These are phyloP conservation scores for Panthera uncia DNA, from an alignment of 2,113 vertebrate genomes.

Conservation along the genomic window DNA sequence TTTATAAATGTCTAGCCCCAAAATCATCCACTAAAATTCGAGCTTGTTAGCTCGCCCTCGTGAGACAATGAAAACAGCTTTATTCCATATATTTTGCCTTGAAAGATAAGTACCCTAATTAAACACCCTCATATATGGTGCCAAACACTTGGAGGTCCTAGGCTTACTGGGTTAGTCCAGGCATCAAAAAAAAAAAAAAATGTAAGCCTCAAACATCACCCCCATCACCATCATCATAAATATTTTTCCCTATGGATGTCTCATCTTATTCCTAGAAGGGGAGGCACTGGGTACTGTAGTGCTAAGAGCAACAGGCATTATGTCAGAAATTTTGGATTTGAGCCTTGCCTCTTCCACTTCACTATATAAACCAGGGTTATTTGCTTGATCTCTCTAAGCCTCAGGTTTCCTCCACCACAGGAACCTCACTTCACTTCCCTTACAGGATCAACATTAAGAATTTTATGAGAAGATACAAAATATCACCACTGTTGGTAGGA, in stretches of 20 bases:
- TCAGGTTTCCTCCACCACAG: neutral
- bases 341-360: neutral
- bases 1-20: no score
- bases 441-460: neutral
- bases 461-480: constrained; percentile 16
- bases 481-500: neutral
- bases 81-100: no score
- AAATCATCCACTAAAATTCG: no score
- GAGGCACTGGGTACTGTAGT: no score
- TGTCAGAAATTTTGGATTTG: neutral
- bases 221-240: neutral
- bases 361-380: neutral
- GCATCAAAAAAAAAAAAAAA: neutral
- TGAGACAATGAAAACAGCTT: no score
- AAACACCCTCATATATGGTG: no score
- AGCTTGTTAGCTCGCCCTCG: accelerated
- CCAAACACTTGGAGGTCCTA: no score
- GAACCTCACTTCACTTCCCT: neutral
- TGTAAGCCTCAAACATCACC: neutral
- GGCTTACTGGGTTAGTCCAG: neutral
- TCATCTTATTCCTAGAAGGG: neutral
- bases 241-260: neutral
- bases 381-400: neutral
- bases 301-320: neutral
- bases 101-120: no score